Base-by-base conservation (phyloP, 2,797 vertebrate genomes). In the Eptatretus atami region DNA sequence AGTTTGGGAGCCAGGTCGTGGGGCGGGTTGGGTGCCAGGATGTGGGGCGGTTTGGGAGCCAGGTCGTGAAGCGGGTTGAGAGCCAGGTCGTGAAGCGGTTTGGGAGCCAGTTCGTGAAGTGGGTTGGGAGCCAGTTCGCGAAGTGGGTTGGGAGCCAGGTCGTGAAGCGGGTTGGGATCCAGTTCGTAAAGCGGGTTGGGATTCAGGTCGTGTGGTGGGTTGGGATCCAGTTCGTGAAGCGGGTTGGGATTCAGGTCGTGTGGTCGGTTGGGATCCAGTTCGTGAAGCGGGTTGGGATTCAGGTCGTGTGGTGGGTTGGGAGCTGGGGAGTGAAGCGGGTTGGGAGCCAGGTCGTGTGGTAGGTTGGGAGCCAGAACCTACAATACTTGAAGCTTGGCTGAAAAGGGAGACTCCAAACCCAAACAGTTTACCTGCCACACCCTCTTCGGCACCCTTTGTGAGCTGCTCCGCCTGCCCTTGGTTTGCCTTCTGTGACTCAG, bases 371-470 rank as follows among this genome's bases (percentile, higher is more conserved):
- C n/a, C 57, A 25, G 57, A n/a, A 12, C 57, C 57, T 24, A 98
- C 94, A 12, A 96, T 79, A 2, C 81, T 96, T 73, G 81, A 93
- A 10, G 92, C 92, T 74, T 96, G 90, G 75, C 86, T 98, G 67
- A 98, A 76, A 15, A 98, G 81, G 13, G 90, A 95, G 0, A 90
- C 88, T 12, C 92, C 92, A 1, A 98, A 88, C 66, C 92, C 92
- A 1, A 98, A 94, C 64, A 98, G 78, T 73, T 94, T 96, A 69
- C 87, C 92, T 1, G 92, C 92, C 68, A 96, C 78, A 64, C 88
- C 88, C 15, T 92, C 86, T 71, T 94, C 83, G 10, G 57, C n/a
- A 44, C 31, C 31, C 31, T 44, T 44, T 44, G 31, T 44, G 6
- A 44, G 31, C 31, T 44, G 31, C 31, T 44, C 31, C 31, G 31